These are phyloP conservation scores for Dipus sagitta DNA, from an alignment of 2,797 vertebrate species.

Conservation along the genomic window DNA sequence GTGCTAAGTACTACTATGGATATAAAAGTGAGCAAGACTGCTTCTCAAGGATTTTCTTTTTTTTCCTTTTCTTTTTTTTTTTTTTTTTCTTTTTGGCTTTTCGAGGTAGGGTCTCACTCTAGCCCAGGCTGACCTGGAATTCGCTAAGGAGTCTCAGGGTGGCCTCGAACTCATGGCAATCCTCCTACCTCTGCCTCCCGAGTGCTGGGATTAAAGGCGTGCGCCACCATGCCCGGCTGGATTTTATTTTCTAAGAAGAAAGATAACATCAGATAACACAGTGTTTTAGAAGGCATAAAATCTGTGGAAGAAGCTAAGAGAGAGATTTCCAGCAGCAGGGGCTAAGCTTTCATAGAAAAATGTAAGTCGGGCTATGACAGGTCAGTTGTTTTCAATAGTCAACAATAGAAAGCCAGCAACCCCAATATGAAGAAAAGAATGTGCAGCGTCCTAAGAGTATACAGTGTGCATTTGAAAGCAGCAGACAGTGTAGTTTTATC, in stretches of 20 bases:
- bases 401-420: background rate
- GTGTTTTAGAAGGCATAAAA: slow-evolving; percentile 13
- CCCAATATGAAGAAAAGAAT: background rate
- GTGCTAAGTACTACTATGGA: background rate
- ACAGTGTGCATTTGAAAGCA: background rate
- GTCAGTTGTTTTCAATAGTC: background rate
- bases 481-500: background rate
- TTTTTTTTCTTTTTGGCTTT: too few species aligned
- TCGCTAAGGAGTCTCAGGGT: too few species aligned
- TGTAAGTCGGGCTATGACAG: background rate
- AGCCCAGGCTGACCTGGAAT: too few species aligned
- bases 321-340: background rate
- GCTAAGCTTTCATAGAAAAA: background rate
- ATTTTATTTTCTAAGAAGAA: slow-evolving; percentile 2
- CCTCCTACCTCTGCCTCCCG: too few species aligned
- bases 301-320: slow-evolving; percentile 10
- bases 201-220: too few species aligned
- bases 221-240: too few species aligned
- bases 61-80: too few species aligned
- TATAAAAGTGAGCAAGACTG: background rate
- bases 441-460: background rate
- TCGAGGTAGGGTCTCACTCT: too few species aligned
- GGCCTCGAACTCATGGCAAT: too few species aligned
- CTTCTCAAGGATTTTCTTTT: background rate
- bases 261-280: background rate